These are phyloP conservation scores for Pimpla rufipes DNA, from an alignment of 2,888 invertebrate genomes.

Conservation along the genomic window DNA sequence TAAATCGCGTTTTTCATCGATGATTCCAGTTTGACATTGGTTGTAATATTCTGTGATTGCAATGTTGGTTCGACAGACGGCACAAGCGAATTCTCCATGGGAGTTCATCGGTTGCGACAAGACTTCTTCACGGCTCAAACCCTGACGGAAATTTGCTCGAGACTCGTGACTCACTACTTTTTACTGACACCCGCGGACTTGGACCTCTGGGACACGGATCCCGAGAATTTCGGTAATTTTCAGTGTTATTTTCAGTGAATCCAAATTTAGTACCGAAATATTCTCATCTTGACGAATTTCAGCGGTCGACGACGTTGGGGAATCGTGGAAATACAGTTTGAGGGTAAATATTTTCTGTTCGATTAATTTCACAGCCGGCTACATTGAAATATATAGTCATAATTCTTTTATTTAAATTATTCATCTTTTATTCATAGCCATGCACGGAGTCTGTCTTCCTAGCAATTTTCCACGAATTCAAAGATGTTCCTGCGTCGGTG, in stretches of 20 bases:
- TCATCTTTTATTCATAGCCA: slow-evolving; percentile 87
- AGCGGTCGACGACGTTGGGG: slow-evolving; percentile 93
- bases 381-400: neutral
- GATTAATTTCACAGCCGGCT: neutral
- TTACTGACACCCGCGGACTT: slow-evolving; percentile 93
- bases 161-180: slow-evolving; percentile 95
- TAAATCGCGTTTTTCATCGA: neutral
- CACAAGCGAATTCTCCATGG: slow-evolving; percentile 83
- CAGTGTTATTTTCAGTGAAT: slow-evolving; percentile 34
- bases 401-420: neutral
- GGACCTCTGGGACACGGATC: slow-evolving; percentile 95
- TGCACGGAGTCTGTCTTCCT: slow-evolving; percentile 95
- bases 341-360: slow-evolving; percentile 87
- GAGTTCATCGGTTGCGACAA: slow-evolving; percentile 90
- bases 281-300: slow-evolving; percentile 73
- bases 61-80: slow-evolving; percentile 80
- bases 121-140: slow-evolving; percentile 92
- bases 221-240: slow-evolving; percentile 93
- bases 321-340: slow-evolving; percentile 97
- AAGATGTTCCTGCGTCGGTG: slow-evolving; percentile 90
- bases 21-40: neutral
- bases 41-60: slow-evolving; percentile 21
- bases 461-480: slow-evolving; percentile 93
- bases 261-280: neutral
- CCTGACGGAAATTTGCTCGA: slow-evolving; percentile 93